These are phyloP conservation scores for Drosophila borborema DNA, from an alignment of 2,888 invertebrate species.

Conservation along the genomic window DNA sequence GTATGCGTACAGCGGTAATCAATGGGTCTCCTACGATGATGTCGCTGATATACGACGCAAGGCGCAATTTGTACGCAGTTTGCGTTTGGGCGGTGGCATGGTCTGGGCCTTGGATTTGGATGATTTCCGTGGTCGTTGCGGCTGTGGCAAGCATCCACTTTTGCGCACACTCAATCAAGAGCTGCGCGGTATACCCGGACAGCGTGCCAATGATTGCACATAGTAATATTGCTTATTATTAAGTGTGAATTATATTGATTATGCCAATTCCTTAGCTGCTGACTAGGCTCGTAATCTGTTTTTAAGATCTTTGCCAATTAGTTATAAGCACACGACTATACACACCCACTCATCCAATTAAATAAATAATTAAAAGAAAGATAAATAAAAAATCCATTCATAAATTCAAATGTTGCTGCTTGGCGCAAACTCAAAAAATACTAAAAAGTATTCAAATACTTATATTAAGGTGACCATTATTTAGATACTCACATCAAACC, in stretches of 20 bases:
- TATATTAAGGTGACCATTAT: constrained; percentile 18
- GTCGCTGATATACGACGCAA: constrained; percentile 88
- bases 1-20: constrained; percentile 89
- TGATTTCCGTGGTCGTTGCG: constrained; percentile 90
- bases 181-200: constrained; percentile 85
- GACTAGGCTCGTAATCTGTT: constrained; percentile 73
- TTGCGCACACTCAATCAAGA: constrained; percentile 88
- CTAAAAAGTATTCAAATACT: background rate
- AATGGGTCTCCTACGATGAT: constrained; percentile 93
- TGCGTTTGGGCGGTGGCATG: constrained; percentile 90
- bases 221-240: constrained; percentile 63
- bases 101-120: constrained; percentile 93
- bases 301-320: constrained; percentile 72
- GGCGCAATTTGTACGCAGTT: constrained; percentile 87
- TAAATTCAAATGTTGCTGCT: background rate
- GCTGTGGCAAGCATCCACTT: constrained; percentile 89
- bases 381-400: background rate
- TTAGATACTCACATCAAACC: background rate
- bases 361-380: constrained; percentile 17
- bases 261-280: constrained; percentile 42
- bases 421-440: constrained; percentile 1
- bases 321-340: constrained; percentile 47
- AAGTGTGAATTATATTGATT: constrained; percentile 41
- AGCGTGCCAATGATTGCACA: constrained; percentile 85
- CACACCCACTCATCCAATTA: constrained; percentile 9